Conservation (phyloP, 2,797 vertebrate species). For the Microctenopoma steveboyesi region DNA sequence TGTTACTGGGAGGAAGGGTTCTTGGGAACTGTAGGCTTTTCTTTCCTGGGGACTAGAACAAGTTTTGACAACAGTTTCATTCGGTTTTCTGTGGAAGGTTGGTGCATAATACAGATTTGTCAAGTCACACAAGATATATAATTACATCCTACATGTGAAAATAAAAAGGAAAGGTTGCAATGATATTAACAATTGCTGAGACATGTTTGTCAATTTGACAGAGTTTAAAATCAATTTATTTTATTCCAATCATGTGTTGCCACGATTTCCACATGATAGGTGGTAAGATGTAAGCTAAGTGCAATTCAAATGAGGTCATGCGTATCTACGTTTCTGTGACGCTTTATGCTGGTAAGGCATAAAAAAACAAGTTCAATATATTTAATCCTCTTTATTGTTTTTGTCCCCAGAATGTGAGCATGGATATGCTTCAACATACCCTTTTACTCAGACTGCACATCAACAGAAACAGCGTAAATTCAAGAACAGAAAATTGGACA, state of each 20-base stretch:
- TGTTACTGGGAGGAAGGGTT: conserved; percentile 83
- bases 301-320: conserved; percentile 23
- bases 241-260: neutral
- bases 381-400: conserved; percentile 38
- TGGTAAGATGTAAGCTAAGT: neutral
- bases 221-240: neutral
- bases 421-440: conserved; percentile 92
- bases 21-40: conserved; percentile 75
- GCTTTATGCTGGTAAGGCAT: conserved; percentile 4
- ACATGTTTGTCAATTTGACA: neutral
- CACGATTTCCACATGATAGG: neutral
- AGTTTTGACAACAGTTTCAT: neutral
- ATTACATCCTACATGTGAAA: neutral
- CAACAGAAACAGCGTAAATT: conserved; percentile 87
- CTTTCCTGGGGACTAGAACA: neutral
- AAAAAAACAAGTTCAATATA: conserved; percentile 3
- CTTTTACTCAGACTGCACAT: conserved; percentile 83
- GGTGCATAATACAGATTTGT: neutral
- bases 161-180: neutral
- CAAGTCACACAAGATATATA: neutral
- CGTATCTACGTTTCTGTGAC: conserved; percentile 2
- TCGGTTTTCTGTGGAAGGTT: neutral
- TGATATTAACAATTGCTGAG: neutral
- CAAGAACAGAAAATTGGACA: conserved; percentile 86
- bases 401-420: conserved; percentile 90